phyloP scores from a whole-genome alignment of 2,113 vertebrate genomes.

The Trogon melanurus region DNA sequence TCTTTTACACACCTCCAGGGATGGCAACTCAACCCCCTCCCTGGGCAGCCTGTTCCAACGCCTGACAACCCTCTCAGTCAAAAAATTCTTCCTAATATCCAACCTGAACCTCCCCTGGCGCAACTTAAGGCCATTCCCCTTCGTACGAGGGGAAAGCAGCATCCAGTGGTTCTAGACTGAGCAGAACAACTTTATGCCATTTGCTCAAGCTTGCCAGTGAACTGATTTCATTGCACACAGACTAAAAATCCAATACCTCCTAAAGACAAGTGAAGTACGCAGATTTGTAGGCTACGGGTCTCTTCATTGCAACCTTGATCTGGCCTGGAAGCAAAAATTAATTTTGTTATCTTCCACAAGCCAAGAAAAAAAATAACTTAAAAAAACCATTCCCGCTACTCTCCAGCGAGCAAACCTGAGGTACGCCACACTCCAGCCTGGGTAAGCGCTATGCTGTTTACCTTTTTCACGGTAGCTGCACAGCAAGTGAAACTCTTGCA shows the following conservation, averaged over 20 bases:
- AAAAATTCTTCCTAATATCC: no score
- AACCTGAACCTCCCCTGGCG: no score
- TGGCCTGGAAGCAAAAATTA: neutral
- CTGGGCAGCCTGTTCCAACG: no score
- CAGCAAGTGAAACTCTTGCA: neutral
- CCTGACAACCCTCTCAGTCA: no score
- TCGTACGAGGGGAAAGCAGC: neutral
- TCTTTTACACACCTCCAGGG: no score
- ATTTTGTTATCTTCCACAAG: neutral
- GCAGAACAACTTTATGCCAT: rapidly evolving
- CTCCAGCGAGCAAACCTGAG: neutral
- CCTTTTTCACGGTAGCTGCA: neutral
- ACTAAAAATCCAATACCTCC: neutral
- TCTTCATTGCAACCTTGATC: neutral
- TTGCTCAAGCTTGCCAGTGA: neutral
- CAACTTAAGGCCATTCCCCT: no score
- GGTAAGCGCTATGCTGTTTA: neutral
- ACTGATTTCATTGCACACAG: neutral
- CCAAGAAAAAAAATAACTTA: neutral
- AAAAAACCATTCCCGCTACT: neutral
- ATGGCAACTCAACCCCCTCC: no score
- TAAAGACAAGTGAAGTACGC: neutral
- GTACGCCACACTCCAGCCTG: neutral
- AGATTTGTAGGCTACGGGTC: neutral
- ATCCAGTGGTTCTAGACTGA: neutral